Conservation (phyloP, 2,113 vertebrate species). For the Antennarius striatus region DNA sequence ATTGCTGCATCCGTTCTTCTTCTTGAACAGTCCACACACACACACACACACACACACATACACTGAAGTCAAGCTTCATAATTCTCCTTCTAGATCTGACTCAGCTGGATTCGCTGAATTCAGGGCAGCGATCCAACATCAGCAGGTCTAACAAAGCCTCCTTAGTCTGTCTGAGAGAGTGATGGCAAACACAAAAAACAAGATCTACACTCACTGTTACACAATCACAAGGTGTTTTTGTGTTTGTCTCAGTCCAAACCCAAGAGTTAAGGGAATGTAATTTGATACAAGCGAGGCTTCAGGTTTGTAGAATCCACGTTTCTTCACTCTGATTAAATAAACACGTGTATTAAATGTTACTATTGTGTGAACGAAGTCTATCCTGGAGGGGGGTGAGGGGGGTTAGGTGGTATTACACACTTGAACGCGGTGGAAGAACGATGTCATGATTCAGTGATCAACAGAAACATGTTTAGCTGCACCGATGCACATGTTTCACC, state of each 20-base stretch:
- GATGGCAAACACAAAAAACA: too few species aligned
- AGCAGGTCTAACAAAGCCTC: background rate
- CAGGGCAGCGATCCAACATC: constrained; percentile 4
- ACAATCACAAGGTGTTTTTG: background rate
- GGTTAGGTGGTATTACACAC: background rate
- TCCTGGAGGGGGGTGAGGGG: background rate
- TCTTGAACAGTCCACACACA: background rate
- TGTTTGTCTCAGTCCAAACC: background rate
- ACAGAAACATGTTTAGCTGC: constrained; percentile 12
- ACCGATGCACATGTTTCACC: constrained; percentile 11
- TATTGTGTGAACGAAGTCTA: background rate
- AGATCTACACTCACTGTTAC: background rate
- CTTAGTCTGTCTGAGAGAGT: too few species aligned
- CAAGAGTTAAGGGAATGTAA: too few species aligned
- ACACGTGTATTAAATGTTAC: background rate
- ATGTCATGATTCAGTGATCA: constrained; percentile 12
- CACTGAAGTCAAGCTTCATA: constrained; percentile 3
- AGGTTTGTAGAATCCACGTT: too few species aligned
- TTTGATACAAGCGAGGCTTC: too few species aligned
- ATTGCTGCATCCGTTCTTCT: background rate
- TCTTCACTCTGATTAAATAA: background rate
- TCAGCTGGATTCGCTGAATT: constrained; percentile 1
- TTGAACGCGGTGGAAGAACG: background rate
- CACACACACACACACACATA: constrained; percentile 4
- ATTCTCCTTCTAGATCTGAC: constrained; percentile 18